phyloP scores from a whole-genome alignment of 2,113 vertebrate species.

The Felis chaus region DNA sequence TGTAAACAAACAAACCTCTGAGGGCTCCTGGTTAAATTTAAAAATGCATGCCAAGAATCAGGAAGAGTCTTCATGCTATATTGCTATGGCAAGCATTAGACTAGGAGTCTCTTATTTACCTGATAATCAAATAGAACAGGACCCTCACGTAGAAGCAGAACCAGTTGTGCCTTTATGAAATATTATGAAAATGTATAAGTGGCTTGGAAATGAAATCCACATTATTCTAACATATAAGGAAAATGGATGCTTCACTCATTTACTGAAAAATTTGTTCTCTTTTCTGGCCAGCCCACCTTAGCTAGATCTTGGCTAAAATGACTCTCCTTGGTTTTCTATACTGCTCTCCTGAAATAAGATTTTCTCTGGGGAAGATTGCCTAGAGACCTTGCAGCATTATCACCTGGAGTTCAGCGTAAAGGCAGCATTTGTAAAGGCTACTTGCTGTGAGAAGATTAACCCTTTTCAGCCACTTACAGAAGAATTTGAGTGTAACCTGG shows the following conservation, averaged over 20 bases:
- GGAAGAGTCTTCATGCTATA: background rate
- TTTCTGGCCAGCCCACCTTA: background rate
- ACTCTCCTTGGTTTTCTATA: background rate
- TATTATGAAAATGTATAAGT: background rate
- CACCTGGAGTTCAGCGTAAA: background rate
- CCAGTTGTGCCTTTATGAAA: background rate
- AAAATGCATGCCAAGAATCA: background rate
- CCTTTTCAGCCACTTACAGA: background rate
- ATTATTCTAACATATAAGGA: background rate
- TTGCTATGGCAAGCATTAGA: background rate
- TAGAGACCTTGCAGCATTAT: background rate
- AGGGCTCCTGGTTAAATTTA: background rate
- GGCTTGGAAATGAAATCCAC: background rate
- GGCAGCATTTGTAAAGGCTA: background rate
- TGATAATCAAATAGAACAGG: background rate
- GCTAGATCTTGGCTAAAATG: background rate
- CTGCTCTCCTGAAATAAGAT: background rate
- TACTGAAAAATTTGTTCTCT: background rate
- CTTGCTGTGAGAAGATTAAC: background rate
- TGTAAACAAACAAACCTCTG: background rate
- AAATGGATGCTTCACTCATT: background rate
- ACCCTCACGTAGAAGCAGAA: background rate
- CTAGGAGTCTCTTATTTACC: background rate
- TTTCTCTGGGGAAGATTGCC: background rate
- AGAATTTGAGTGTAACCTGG: background rate